Conservation (phyloP, 2,888 invertebrate genomes). For the Matsumyia berberina region DNA sequence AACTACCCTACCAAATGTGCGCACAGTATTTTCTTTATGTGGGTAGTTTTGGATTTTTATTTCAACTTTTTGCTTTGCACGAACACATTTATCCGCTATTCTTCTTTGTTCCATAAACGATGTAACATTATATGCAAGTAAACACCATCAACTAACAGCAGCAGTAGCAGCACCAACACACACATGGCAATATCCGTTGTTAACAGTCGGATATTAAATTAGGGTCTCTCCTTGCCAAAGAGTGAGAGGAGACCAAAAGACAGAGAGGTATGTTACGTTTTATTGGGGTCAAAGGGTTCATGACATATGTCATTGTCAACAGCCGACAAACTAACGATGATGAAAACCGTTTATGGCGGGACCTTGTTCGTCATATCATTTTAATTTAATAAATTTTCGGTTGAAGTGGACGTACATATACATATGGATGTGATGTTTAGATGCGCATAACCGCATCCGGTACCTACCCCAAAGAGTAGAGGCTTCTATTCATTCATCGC, state of each 20-base stretch:
- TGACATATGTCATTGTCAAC: conserved; percentile 74
- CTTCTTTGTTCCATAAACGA: conserved; percentile 30
- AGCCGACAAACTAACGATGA: conserved; percentile 69
- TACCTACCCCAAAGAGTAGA: not conserved
- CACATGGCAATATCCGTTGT: conserved; percentile 44
- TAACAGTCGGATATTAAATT: conserved; percentile 58
- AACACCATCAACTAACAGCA: conserved; percentile 41
- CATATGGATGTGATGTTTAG: conserved; percentile 17
- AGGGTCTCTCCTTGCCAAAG: conserved; percentile 5
- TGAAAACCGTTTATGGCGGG: conserved; percentile 52
- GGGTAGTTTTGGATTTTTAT: conserved; percentile 46
- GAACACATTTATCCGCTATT: conserved; percentile 22
- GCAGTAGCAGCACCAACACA: conserved; percentile 5
- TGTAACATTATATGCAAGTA: conserved; percentile 60
- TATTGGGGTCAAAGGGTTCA: conserved; percentile 74
- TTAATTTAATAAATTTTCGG: conserved; percentile 66
- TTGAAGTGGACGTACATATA: conserved; percentile 18
- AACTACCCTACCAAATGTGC: conserved; percentile 7
- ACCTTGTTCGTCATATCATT: conserved; percentile 46
- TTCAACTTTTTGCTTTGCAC: conserved; percentile 25
- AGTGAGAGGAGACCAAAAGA: conserved; percentile 10
- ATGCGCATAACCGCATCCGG: not conserved
- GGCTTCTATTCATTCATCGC: not conserved
- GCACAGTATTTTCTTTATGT: conserved; percentile 47
- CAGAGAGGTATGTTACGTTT: conserved; percentile 43